phyloP scores from a whole-genome alignment of 2,113 vertebrate genomes.

The Cavia porcellus region DNA sequence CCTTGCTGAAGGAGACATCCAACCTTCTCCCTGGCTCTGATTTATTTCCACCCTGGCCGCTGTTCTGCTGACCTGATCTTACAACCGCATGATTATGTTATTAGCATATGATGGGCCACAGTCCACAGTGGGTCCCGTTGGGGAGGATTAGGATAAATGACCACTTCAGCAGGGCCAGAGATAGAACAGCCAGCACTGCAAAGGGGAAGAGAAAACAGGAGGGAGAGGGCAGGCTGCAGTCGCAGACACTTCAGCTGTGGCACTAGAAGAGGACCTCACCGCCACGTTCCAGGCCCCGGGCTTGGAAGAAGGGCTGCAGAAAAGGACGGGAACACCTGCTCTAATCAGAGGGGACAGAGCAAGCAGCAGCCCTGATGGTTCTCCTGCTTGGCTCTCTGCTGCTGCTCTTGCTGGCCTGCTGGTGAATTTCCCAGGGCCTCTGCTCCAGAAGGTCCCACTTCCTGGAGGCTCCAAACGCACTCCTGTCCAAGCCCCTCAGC shows the following conservation, averaged over 20 bases:
- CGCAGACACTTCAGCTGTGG: accelerated
- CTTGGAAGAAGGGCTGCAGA: not conserved
- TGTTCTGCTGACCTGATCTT: conserved; percentile 71
- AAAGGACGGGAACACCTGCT: accelerated
- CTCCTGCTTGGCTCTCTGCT: not conserved
- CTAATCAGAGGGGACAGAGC: not conserved
- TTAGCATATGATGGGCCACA: conserved; percentile 58
- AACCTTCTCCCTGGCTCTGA: conserved; percentile 26
- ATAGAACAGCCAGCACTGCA: too few species aligned
- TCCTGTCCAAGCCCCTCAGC: not conserved
- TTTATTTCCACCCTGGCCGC: conserved; percentile 49
- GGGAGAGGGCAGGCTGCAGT: not conserved
- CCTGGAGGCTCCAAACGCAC: not conserved
- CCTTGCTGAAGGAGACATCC: conserved; percentile 18
- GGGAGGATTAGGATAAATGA: not conserved
- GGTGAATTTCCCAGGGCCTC: conserved; percentile 23
- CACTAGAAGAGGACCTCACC: not conserved
- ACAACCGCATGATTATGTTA: conserved; percentile 55
- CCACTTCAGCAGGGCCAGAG: not conserved
- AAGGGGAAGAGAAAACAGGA: not conserved
- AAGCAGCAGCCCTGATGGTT: accelerated
- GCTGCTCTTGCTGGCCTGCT: conserved; percentile 13
- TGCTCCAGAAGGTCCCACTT: not conserved
- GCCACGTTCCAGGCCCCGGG: not conserved
- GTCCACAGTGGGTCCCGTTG: not conserved